These are phyloP conservation scores for Martes martes DNA, from an alignment of 2,113 vertebrate species.

Conservation along the genomic window DNA sequence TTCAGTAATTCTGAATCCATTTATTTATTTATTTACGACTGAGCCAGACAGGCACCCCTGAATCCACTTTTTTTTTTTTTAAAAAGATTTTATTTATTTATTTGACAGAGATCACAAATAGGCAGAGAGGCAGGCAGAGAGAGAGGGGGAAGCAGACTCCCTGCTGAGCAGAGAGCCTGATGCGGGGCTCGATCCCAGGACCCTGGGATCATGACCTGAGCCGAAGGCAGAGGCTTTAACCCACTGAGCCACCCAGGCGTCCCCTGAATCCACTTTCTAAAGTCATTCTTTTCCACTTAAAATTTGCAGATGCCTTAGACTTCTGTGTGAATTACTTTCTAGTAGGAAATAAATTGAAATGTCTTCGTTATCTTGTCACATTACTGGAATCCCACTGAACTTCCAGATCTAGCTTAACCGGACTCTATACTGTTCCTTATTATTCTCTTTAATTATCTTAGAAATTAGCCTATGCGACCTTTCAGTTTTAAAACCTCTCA, in stretches of 20 bases:
- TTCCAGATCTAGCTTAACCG: neutral
- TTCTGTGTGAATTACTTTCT: neutral
- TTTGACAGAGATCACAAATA: too few species aligned
- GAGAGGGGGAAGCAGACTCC: too few species aligned
- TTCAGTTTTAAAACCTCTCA: neutral
- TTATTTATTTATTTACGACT: neutral
- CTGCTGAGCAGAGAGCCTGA: too few species aligned
- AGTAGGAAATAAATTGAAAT: neutral
- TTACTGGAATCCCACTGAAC: neutral
- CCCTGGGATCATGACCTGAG: too few species aligned
- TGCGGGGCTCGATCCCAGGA: too few species aligned
- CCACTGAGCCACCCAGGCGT: too few species aligned
- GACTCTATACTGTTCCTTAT: neutral
- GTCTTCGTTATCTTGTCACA: neutral
- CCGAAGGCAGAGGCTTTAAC: too few species aligned
- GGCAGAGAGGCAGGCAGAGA: too few species aligned
- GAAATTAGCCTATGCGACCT: neutral
- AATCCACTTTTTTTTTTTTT: neutral
- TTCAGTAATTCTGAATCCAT: neutral
- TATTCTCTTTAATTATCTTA: neutral
- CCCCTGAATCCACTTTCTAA: neutral
- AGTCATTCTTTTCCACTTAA: neutral
- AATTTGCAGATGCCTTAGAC: neutral
- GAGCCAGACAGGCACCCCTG: neutral
- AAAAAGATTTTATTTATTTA: too few species aligned